Base-by-base conservation (phyloP, 2,113 vertebrate species). In the Bujurquina vittata region DNA sequence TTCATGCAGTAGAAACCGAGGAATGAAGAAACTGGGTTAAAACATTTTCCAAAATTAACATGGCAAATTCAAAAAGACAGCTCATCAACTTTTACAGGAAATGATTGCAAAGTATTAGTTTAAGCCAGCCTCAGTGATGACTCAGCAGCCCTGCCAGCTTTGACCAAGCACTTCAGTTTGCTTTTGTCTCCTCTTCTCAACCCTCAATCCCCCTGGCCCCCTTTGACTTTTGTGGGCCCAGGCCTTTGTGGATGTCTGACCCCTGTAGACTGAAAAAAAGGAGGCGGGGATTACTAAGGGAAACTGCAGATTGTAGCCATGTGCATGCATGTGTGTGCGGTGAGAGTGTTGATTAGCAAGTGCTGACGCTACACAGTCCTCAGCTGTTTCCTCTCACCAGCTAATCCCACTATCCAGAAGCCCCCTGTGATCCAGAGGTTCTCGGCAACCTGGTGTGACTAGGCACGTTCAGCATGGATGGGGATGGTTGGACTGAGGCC, bases 331-430 rank as follows among this genome's bases (percentile, higher is more conserved):
- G 87, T 83, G 80, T 82, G 87, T 58, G 76, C 56, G 52, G 85
- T 61, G 29, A 23, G 72, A 80, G 89, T 80, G 91, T 91, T 93
- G 91, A 91, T 94, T 93, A 92, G 88, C 86, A 88, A 91, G 83
- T 93, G 93, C 93, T 95, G 94, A 95, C 88, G 17, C 86, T 90
- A 90, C 83, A 79, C 89, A 90, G 91, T 87, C 87, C 92, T 95
- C 92, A 95, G 94, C 93, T 94, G 90, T 94, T 95, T 95, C 91
- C 89, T 91, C 93, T 93, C 93, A 93, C 60, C 72, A 81, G 82
- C 58, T 95, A 95, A 95, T 95, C 93, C 94, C 61, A 15, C 86
- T 79, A 80, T 77, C 88, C 91, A 90, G 61, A 88, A 94, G 84
- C 88, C 87, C 35, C n/a, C 10, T 73, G 80, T 82, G 87, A 87